phyloP scores from a whole-genome alignment of 2,888 invertebrate genomes.

The Acheta domesticus region DNA sequence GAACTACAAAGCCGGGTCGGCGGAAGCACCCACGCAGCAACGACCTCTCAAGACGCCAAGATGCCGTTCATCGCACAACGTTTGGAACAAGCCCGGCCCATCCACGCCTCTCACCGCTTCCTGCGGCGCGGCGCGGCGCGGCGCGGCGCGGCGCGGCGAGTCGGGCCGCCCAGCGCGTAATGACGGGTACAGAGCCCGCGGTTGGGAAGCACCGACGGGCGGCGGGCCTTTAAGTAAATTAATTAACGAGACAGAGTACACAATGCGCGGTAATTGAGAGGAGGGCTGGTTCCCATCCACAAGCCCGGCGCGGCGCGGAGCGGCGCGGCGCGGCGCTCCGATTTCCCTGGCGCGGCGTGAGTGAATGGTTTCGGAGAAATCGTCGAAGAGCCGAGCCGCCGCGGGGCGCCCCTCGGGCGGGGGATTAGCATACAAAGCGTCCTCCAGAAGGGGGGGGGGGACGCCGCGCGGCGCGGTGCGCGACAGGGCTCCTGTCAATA shows the following conservation, averaged over 20 bases:
- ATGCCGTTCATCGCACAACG: too few species aligned
- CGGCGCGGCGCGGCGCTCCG: background rate
- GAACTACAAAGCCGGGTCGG: too few species aligned
- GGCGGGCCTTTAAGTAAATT: background rate
- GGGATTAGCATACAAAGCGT: background rate
- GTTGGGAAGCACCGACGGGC: background rate
- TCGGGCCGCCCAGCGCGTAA: too few species aligned
- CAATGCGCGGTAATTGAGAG: conserved; percentile 8
- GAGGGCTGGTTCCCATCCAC: background rate
- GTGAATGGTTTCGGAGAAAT: background rate
- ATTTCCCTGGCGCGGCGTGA: background rate
- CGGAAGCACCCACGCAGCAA: too few species aligned
- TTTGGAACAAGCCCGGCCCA: too few species aligned
- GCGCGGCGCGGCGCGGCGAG: too few species aligned
- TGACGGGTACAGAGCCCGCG: too few species aligned
- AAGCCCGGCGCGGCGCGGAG: too few species aligned
- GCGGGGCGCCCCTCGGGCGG: background rate
- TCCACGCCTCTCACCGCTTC: too few species aligned
- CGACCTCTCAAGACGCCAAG: too few species aligned
- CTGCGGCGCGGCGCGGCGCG: too few species aligned
- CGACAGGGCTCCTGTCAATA: background rate
- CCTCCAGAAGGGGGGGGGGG: background rate
- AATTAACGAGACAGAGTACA: background rate
- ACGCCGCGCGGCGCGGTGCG: background rate
- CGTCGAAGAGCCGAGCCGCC: background rate